Conservation (phyloP, 1,140 invertebrate genomes). For the Manduca sexta region DNA sequence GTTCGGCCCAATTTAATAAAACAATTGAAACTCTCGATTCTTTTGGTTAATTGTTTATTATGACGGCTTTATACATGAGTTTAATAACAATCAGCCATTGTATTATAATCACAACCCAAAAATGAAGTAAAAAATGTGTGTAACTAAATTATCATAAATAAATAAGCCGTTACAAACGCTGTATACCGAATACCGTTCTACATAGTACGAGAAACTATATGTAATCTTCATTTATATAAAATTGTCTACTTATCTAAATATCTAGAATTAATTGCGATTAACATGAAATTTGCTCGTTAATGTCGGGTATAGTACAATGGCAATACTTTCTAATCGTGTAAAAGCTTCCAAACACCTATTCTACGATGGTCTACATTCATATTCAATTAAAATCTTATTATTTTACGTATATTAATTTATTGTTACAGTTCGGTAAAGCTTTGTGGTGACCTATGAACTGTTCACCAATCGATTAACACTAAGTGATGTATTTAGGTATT, state of each 20-base stretch:
- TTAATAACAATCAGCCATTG: constrained; percentile 26
- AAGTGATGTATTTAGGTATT: constrained; percentile 9
- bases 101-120: constrained; percentile 34
- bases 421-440: constrained; percentile 66
- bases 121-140: background rate
- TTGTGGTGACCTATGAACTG: constrained; percentile 21
- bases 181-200: background rate
- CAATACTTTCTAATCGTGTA: constrained; percentile 58
- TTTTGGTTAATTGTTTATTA: constrained; percentile 9
- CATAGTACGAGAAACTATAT: constrained; percentile 1
- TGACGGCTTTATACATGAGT: constrained; percentile 24
- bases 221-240: constrained; percentile 34
- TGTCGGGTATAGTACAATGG: constrained; percentile 60
- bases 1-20: too few species aligned
- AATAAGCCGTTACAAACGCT: constrained; percentile 18
- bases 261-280: constrained; percentile 34
- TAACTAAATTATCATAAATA: constrained; percentile 17
- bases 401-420: constrained; percentile 63
- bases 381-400: constrained; percentile 32
- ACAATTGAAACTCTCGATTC: too few species aligned
- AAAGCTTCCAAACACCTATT: constrained; percentile 68
- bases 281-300: constrained; percentile 41
- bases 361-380: constrained; percentile 43
- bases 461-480: constrained; percentile 6
- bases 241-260: constrained; percentile 39